Percentiles rank a stretch among this genome's conserved stretches.
These are phyloP conservation scores for Sitophilus oryzae DNA, from an alignment of 1,140 invertebrate species.

Conservation along the genomic window DNA sequence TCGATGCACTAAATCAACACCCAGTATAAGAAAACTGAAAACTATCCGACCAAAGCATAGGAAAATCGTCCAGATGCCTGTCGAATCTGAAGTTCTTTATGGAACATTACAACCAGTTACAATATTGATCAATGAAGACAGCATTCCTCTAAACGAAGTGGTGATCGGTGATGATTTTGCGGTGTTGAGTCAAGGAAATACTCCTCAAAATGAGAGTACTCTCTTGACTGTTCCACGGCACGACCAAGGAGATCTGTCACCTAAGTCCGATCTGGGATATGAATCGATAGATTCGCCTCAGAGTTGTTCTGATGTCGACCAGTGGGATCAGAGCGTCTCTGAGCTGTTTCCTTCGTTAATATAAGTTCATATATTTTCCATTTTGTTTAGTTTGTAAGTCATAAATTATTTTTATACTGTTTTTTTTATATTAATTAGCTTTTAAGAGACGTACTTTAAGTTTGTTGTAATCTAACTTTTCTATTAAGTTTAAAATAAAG, in stretches of 20 bases:
- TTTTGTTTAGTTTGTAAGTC: too few species aligned
- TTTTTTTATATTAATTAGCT: too few species aligned
- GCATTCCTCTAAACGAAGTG: conserved; percentile 48
- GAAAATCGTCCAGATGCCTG: not conserved
- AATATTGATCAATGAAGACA: conserved; percentile 60
- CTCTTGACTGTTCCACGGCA: not conserved
- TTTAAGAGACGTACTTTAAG: too few species aligned
- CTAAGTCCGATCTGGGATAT: conserved; percentile 40
- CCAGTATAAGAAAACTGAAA: conserved; percentile 32
- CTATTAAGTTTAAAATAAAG: too few species aligned
- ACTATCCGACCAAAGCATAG: conserved; percentile 33
- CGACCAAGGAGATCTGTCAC: conserved; percentile 11
- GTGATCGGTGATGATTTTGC: conserved; percentile 34
- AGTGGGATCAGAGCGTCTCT: conserved; percentile 39
- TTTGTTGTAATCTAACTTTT: too few species aligned
- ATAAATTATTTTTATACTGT: too few species aligned
- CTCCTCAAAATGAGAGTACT: not conserved
- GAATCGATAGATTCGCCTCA: conserved; percentile 41
- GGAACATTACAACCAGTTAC: conserved; percentile 67
- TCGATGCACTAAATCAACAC: conserved; percentile 11
- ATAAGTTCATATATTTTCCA: too few species aligned
- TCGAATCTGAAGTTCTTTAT: conserved; percentile 46
- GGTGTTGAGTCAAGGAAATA: not conserved
- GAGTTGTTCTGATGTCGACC: conserved; percentile 31
- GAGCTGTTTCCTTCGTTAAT: conserved; percentile 41